Evolutionary conservation across 1,140 invertebrate species (phyloP).

Genomic region (Drosophila bipectinata): DNA sequence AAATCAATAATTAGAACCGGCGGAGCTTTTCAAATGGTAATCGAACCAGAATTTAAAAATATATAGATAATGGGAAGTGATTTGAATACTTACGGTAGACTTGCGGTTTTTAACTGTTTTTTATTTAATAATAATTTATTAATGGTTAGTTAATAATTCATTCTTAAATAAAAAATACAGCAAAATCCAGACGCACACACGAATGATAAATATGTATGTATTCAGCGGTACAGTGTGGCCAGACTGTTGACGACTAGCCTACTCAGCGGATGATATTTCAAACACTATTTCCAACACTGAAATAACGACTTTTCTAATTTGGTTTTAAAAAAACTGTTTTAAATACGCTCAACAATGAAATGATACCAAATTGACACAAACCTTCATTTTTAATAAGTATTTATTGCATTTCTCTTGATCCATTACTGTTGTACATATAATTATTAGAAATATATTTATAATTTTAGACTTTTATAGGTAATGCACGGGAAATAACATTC

Average conservation of each 20-base stretch:
- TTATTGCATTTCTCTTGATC: conserved; percentile 64
- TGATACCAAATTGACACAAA: too few species aligned
- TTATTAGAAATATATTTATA: conserved; percentile 62
- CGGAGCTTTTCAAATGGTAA: not conserved
- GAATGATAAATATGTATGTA: conserved; percentile 53
- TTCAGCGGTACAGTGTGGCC: conserved; percentile 25
- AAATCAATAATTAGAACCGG: conserved; percentile 58
- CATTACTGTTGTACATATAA: conserved; percentile 64
- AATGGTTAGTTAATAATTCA: conserved; percentile 80
- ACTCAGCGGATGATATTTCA: conserved; percentile 11
- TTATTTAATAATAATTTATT: conserved; percentile 84
- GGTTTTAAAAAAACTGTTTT: too few species aligned
- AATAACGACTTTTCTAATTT: too few species aligned
- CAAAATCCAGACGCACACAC: conserved; percentile 79
- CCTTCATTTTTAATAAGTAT: conserved; percentile 36
- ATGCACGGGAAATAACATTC: conserved; percentile 66
- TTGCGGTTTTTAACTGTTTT: conserved; percentile 78
- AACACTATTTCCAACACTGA: conserved; percentile 1
- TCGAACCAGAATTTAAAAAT: not conserved
- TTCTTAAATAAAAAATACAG: conserved; percentile 84
- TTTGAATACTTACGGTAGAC: conserved; percentile 49
- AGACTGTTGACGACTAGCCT: conserved; percentile 19
- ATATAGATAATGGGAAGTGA: not conserved
- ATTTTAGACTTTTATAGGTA: conserved; percentile 62
- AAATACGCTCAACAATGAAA: too few species aligned